Conservation (phyloP, 2,888 invertebrate species). For the Spilosoma lubricipeda region DNA sequence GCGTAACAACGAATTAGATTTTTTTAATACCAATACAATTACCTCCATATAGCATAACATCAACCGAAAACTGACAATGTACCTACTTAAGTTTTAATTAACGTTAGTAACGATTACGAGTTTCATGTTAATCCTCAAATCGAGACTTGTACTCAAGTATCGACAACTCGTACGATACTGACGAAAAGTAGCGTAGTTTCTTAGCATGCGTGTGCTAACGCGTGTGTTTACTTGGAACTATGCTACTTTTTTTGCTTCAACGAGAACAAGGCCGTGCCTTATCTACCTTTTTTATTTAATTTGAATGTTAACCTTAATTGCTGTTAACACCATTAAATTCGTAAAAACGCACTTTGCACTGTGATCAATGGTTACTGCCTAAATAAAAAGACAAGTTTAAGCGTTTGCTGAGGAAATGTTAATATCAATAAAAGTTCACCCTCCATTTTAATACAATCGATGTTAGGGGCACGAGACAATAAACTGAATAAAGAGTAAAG, state of each 20-base stretch:
- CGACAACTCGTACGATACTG: no score
- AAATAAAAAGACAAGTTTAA: slow-evolving; percentile 1
- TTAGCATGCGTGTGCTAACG: no score
- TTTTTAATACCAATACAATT: slow-evolving; percentile 14
- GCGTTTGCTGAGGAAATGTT: slow-evolving; percentile 16
- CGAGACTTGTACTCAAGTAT: no score
- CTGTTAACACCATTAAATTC: neutral
- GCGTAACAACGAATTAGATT: slow-evolving; percentile 5
- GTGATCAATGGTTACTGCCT: neutral
- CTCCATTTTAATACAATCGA: slow-evolving; percentile 55
- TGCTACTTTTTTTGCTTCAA: no score
- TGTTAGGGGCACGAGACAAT: slow-evolving; percentile 59
- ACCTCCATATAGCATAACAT: slow-evolving; percentile 3
- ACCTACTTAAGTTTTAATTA: neutral
- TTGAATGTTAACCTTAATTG: neutral
- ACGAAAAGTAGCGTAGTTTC: no score
- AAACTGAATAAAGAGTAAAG: slow-evolving; percentile 67
- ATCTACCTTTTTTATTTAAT: no score
- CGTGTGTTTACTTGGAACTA: no score
- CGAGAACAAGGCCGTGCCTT: no score
- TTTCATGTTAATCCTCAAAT: neutral
- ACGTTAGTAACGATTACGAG: neutral
- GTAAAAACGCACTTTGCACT: neutral
- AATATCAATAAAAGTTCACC: slow-evolving; percentile 27
- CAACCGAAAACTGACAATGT: slow-evolving; percentile 3